These are phyloP conservation scores for Botrylloides violaceus DNA, from an alignment of 23 tunicate species.

Conservation along the genomic window DNA sequence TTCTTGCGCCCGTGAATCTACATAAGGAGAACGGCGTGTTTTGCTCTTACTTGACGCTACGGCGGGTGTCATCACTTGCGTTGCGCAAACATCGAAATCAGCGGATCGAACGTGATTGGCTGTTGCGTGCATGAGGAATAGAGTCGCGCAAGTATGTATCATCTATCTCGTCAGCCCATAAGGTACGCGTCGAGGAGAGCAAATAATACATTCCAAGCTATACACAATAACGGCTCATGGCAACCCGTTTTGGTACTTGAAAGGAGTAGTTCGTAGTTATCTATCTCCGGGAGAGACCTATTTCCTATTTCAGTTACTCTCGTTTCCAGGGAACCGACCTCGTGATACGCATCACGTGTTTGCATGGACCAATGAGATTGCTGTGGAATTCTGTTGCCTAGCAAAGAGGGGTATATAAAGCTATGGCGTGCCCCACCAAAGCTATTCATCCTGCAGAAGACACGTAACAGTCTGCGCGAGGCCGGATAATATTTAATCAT, in stretches of 20 bases:
- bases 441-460: constrained; percentile 29
- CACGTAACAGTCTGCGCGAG: constrained; percentile 33
- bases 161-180: too few species aligned
- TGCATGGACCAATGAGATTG: not conserved
- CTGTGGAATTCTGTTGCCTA: not conserved
- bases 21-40: too few species aligned
- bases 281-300: not conserved
- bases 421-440: not conserved
- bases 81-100: too few species aligned
- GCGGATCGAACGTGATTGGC: too few species aligned
- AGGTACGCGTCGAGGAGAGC: too few species aligned
- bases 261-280: not conserved
- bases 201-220: too few species aligned
- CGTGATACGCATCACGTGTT: constrained; percentile 3
- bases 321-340: not conserved
- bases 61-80: too few species aligned
- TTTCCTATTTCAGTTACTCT: not conserved
- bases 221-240: too few species aligned
- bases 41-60: too few species aligned
- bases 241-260: not conserved
- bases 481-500: constrained; percentile 3
- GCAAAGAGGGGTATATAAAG: not conserved
- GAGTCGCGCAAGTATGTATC: too few species aligned
- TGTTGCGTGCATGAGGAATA: too few species aligned
- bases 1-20: too few species aligned